phyloP scores from a whole-genome alignment of 2,797 vertebrate genomes.

The Denticeps clupeoides region DNA sequence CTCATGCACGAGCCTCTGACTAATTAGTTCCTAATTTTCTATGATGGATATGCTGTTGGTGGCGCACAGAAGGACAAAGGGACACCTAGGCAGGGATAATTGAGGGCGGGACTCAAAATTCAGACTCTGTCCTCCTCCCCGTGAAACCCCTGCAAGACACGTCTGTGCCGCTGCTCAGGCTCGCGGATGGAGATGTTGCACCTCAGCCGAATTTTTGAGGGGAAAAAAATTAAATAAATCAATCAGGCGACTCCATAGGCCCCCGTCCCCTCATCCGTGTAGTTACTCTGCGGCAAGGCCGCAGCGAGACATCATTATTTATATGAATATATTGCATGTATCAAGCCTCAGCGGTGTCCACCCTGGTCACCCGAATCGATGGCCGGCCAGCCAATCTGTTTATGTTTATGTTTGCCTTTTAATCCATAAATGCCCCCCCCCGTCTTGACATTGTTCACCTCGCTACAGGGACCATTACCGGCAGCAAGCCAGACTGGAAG shows the following conservation, averaged over 20 bases:
- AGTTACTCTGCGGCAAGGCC: conserved; percentile 38
- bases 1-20: too few relatives aligned
- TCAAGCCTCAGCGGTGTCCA: conserved; percentile 32
- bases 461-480: conserved; percentile 28
- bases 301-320: conserved; percentile 42
- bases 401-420: conserved; percentile 40
- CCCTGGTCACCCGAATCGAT: conserved; percentile 41
- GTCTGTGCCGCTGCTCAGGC: too few relatives aligned
- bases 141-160: too few relatives aligned
- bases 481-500: conserved; percentile 34
- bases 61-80: too few relatives aligned
- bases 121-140: too few relatives aligned
- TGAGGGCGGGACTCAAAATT: too few relatives aligned
- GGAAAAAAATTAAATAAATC: conserved; percentile 19
- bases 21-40: too few relatives aligned
- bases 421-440: conserved; percentile 48
- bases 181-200: too few relatives aligned
- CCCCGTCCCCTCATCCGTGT: conserved; percentile 23
- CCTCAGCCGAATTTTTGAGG: too few relatives aligned
- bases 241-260: conserved; percentile 10
- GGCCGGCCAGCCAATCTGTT: conserved; percentile 31
- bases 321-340: conserved; percentile 52
- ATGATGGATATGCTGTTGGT: too few relatives aligned
- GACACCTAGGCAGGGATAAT: too few relatives aligned
- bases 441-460: conserved; percentile 28